Conservation (phyloP, 2,113 vertebrate genomes). For the Microcebus tavaratra region DNA sequence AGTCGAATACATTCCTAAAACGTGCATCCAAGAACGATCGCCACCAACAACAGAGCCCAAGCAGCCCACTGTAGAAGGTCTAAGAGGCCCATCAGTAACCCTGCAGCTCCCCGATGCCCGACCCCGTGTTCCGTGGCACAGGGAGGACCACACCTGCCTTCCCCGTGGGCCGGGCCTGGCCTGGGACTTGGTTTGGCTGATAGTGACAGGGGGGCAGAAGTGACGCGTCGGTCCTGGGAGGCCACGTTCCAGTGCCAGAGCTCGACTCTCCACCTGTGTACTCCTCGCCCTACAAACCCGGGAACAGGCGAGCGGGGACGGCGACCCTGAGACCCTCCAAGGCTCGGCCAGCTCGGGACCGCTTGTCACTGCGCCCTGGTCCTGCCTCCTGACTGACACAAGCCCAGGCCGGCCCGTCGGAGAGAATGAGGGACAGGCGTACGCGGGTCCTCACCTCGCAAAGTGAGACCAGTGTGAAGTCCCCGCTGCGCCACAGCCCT, state of each 20-base stretch:
- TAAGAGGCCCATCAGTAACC: fast-evolving
- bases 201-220: background rate
- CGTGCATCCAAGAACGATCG: fast-evolving
- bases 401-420: too few relatives aligned
- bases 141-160: background rate
- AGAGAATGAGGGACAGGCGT: fast-evolving
- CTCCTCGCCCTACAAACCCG: fast-evolving
- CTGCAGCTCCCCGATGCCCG: too few relatives aligned
- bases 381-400: background rate
- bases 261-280: fast-evolving
- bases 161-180: background rate
- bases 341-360: fast-evolving
- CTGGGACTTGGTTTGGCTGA: fast-evolving
- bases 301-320: fast-evolving
- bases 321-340: background rate
- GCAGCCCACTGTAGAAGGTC: background rate
- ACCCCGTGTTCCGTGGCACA: fast-evolving
- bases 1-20: background rate
- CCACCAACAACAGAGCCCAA: background rate
- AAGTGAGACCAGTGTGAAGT: background rate
- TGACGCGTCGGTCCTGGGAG: fast-evolving
- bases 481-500: too few relatives aligned
- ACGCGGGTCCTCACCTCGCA: background rate
- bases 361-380: background rate
- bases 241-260: fast-evolving